A percentile compares a stretch with the other conserved stretches of the same genome.
phyloP scores from a whole-genome alignment of 2,888 invertebrate genomes.

The Lycocerus yunnanus region DNA sequence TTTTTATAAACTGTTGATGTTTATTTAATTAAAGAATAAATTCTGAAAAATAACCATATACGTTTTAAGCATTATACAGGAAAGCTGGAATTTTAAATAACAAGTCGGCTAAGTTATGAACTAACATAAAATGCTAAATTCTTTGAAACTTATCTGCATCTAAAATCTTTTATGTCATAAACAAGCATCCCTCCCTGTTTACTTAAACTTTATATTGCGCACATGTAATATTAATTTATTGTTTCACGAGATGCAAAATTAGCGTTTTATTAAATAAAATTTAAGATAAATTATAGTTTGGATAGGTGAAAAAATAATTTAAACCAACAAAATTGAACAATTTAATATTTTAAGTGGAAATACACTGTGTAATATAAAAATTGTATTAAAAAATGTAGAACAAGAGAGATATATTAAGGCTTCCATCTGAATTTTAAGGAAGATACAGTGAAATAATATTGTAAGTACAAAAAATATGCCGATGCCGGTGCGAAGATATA shows the following conservation, averaged over 20 bases:
- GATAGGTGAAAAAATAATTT: background rate
- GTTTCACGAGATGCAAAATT: conserved; percentile 32
- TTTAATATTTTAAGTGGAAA: background rate
- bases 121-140: conserved; percentile 24
- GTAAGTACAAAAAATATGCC: conserved; percentile 25
- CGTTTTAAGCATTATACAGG: background rate
- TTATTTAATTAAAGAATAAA: background rate
- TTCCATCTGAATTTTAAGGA: background rate
- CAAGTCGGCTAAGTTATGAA: conserved; percentile 22
- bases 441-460: conserved; percentile 4
- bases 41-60: background rate
- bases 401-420: background rate
- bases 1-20: background rate
- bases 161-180: conserved; percentile 27
- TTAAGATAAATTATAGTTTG: background rate
- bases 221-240: conserved; percentile 39
- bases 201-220: conserved; percentile 36
- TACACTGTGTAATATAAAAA: background rate
- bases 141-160: conserved; percentile 33
- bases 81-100: conserved; percentile 25
- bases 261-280: conserved; percentile 3
- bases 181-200: conserved; percentile 32
- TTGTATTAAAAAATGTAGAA: background rate
- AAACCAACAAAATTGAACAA: background rate
- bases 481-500: conserved; percentile 33